Evolutionary conservation across 2,113 vertebrate species (phyloP).

Genomic region (Asarcornis scutulata): DNA sequence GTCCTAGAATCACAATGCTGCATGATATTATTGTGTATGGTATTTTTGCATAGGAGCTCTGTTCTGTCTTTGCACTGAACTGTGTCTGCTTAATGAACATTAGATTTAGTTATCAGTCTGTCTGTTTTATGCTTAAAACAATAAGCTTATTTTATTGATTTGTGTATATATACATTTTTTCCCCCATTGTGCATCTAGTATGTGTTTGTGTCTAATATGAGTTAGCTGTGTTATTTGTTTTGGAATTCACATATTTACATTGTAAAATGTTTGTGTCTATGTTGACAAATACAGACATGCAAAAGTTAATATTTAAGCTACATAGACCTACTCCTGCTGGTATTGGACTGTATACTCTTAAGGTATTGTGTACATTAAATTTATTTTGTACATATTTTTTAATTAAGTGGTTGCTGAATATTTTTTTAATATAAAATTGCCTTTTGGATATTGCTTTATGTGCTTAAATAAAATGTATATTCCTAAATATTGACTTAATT

Average conservation of each 20-base stretch:
- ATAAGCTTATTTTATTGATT: neutral
- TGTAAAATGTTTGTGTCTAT: constrained; percentile 31
- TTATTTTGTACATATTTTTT: constrained; percentile 33
- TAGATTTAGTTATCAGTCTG: neutral
- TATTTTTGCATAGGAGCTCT: neutral
- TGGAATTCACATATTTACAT: constrained; percentile 29
- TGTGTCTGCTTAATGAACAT: neutral
- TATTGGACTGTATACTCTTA: neutral
- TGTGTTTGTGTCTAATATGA: neutral
- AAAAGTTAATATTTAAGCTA: neutral
- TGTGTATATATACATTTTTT: neutral
- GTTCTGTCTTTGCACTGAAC: neutral
- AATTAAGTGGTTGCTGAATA: neutral
- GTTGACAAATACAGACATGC: neutral
- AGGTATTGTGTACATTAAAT: neutral
- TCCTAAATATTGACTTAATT: constrained; percentile 25
- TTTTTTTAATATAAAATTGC: constrained; percentile 32
- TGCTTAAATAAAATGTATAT: constrained; percentile 47
- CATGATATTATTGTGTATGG: neutral
- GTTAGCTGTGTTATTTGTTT: constrained; percentile 20
- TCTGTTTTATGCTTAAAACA: neutral
- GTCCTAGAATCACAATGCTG: neutral
- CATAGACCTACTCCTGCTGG: neutral
- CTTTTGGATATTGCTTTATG: neutral
- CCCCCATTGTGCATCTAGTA: neutral